A percentile compares a stretch with the other conserved stretches of the same genome.
These are phyloP conservation scores for Eonycteris spelaea DNA, from an alignment of 2,113 vertebrate species.

Conservation along the genomic window DNA sequence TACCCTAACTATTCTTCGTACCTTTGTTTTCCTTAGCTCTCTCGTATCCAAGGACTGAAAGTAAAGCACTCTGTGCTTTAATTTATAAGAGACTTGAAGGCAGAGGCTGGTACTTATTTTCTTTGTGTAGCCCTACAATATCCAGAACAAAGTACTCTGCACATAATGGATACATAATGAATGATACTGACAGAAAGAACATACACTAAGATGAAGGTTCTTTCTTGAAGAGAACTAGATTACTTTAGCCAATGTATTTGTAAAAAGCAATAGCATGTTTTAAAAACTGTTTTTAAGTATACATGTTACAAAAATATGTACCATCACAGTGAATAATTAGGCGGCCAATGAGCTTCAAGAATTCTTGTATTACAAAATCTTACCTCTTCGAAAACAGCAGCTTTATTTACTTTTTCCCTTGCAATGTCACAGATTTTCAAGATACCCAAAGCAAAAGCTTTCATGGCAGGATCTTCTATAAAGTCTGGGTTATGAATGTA, in stretches of 20 bases:
- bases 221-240: background rate
- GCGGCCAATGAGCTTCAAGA: background rate
- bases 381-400: constrained; percentile 99
- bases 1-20: background rate
- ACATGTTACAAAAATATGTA: background rate
- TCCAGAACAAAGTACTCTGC: background rate
- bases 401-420: constrained; percentile 99
- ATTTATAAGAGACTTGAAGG: background rate
- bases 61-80: background rate
- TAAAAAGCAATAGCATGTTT: background rate
- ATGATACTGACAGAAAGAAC: background rate
- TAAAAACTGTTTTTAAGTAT: background rate
- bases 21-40: background rate
- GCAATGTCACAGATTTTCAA: constrained; percentile 99
- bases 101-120: background rate
- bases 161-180: background rate
- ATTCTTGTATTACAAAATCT: constrained; percentile 45
- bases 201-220: background rate
- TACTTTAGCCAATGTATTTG: background rate
- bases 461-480: constrained; percentile 97
- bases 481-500: constrained; percentile 98
- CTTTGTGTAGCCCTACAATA: background rate
- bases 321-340: background rate
- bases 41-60: background rate
- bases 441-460: constrained; percentile 96